phyloP scores from a whole-genome alignment of 1,140 invertebrate species.

The Diorhabda carinulata region DNA sequence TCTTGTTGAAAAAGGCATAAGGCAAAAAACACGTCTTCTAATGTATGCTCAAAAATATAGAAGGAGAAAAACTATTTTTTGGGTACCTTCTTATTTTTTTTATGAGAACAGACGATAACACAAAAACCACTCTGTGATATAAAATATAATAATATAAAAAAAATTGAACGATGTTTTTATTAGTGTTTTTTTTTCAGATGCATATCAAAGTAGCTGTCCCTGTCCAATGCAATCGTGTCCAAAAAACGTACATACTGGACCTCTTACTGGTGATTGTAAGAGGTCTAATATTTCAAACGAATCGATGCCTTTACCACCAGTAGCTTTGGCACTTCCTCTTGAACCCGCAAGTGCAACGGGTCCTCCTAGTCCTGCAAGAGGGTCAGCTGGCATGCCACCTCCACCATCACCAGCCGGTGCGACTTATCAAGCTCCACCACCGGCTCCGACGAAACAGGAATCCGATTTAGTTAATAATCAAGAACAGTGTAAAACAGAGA shows the following conservation, averaged over 20 bases:
- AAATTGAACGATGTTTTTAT: no score
- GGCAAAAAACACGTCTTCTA: no score
- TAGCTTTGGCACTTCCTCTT: constrained; percentile 61
- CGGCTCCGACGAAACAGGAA: constrained; percentile 41
- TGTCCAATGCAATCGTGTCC: constrained; percentile 87
- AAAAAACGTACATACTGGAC: constrained; percentile 96
- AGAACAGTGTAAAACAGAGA: constrained; percentile 34
- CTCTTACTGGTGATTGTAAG: constrained; percentile 86
- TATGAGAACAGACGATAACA: no score
- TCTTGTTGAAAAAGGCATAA: no score
- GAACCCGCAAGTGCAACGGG: constrained; percentile 59
- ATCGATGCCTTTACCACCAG: constrained; percentile 47
- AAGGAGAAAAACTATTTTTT: no score
- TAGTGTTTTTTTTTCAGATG: constrained; percentile 48
- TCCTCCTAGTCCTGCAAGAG: constrained; percentile 64
- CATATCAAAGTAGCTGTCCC: constrained; percentile 67
- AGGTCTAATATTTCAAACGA: constrained; percentile 54
- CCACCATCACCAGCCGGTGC: constrained; percentile 48
- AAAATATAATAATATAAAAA: no score
- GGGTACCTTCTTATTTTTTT: no score
- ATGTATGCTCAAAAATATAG: no score
- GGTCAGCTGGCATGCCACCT: constrained; percentile 57
- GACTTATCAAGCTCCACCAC: constrained; percentile 37
- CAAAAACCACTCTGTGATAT: no score
- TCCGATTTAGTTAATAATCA: constrained; percentile 24